Evolutionary conservation across 1,140 invertebrate genomes (phyloP).

Genomic region (Camponotus floridanus): DNA sequence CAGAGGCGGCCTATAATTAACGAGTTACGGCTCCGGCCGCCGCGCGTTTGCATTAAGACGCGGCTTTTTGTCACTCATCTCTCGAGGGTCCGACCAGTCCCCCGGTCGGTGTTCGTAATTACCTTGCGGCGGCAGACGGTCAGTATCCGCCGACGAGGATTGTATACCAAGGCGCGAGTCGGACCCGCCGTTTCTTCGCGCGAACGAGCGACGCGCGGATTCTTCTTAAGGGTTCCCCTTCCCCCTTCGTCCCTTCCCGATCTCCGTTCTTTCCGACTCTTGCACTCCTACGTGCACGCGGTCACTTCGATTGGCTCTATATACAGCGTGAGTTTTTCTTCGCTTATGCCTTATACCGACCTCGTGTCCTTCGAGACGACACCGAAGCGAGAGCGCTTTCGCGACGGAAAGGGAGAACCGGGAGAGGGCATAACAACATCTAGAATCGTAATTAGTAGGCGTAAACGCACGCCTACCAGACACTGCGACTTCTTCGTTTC

Average conservation of each 20-base stretch:
- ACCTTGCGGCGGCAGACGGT: slow-evolving; percentile 78
- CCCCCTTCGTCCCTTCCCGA: slow-evolving; percentile 26
- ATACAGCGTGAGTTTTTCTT: slow-evolving; percentile 81
- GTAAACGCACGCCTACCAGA: slow-evolving; percentile 84
- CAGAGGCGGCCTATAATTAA: slow-evolving; percentile 86
- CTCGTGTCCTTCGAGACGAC: slow-evolving; percentile 52
- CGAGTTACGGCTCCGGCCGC: slow-evolving; percentile 81
- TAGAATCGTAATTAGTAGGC: slow-evolving; percentile 86
- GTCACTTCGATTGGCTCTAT: slow-evolving; percentile 82
- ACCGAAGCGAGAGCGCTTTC: slow-evolving; percentile 67
- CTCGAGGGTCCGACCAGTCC: slow-evolving; percentile 59
- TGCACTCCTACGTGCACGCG: slow-evolving; percentile 42
- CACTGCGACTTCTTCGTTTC: slow-evolving; percentile 73
- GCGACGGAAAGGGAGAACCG: slow-evolving; percentile 26
- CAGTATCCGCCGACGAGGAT: slow-evolving; percentile 60
- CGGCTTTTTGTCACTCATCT: slow-evolving; percentile 84
- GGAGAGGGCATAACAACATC: slow-evolving; percentile 77
- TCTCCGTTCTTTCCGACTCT: not conserved
- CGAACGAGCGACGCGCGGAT: slow-evolving; percentile 50
- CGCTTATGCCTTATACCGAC: slow-evolving; percentile 61
- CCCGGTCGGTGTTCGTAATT: slow-evolving; percentile 78
- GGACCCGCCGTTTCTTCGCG: slow-evolving; percentile 71
- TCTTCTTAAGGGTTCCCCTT: slow-evolving; percentile 25
- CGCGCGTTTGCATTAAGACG: slow-evolving; percentile 85
- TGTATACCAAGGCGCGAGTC: slow-evolving; percentile 22